phyloP scores from a whole-genome alignment of 2,888 invertebrate genomes.

The Drosophila mulleri region DNA sequence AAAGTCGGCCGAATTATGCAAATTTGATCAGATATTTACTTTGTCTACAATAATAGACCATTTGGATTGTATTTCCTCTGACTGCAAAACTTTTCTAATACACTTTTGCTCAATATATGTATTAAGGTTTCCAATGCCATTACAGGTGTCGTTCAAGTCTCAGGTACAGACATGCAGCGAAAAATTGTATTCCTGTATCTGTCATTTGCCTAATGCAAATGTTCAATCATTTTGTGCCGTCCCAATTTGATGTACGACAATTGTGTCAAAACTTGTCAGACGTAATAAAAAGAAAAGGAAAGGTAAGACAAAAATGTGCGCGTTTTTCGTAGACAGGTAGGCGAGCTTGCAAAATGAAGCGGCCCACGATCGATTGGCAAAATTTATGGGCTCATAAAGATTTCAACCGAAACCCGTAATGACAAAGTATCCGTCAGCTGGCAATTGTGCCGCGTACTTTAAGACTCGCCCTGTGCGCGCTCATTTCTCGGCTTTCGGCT shows the following conservation, averaged over 20 bases:
- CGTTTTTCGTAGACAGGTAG: slow-evolving; percentile 28
- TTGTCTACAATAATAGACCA: background rate
- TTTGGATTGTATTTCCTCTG: background rate
- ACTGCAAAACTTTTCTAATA: background rate
- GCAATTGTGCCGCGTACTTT: slow-evolving; percentile 26
- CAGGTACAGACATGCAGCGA: background rate
- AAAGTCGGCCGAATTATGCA: background rate
- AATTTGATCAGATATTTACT: background rate
- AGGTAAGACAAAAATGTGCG: slow-evolving; percentile 24
- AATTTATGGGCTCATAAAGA: slow-evolving; percentile 80
- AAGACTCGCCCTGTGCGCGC: slow-evolving; percentile 37
- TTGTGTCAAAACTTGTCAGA: slow-evolving; percentile 72
- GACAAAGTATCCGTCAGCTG: slow-evolving; percentile 55
- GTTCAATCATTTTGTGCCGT: slow-evolving; percentile 63
- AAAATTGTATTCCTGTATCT: background rate
- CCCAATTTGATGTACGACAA: slow-evolving; percentile 67
- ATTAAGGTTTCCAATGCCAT: background rate
- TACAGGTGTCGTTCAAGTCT: slow-evolving; percentile 5
- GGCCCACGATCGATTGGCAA: slow-evolving; percentile 43
- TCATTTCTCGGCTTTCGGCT: slow-evolving; percentile 4
- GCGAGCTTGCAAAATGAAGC: slow-evolving; percentile 12
- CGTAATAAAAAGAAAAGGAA: slow-evolving; percentile 24
- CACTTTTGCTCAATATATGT: background rate
- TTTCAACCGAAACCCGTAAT: slow-evolving; percentile 67
- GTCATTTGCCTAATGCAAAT: slow-evolving; percentile 38